Conservation (phyloP, 2,888 invertebrate species). For the Acanthosepion esculentum region DNA sequence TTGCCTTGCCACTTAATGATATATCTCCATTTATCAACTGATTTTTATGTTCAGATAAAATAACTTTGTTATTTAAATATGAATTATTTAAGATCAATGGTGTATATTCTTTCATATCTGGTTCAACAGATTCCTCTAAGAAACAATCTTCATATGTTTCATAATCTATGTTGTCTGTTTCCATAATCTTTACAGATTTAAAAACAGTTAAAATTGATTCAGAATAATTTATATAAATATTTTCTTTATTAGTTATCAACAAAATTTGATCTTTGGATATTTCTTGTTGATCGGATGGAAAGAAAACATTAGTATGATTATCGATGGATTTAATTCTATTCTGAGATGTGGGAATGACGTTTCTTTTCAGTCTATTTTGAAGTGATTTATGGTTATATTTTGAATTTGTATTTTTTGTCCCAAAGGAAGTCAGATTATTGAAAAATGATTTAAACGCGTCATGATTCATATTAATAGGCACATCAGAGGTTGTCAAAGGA, state of each 20-base stretch:
- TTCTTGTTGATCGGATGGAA: neutral
- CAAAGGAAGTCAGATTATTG: neutral
- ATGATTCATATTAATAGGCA: constrained; percentile 12
- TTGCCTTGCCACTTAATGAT: constrained; percentile 18
- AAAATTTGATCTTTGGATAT: neutral
- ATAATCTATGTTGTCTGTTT: neutral
- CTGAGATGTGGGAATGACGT: neutral
- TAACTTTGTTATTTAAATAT: neutral
- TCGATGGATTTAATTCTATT: neutral
- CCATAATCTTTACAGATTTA: neutral
- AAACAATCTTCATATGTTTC: neutral
- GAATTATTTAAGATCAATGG: neutral
- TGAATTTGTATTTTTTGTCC: neutral
- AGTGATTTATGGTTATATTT: neutral
- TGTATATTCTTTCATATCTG: neutral
- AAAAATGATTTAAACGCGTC: constrained; percentile 33
- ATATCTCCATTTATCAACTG: neutral
- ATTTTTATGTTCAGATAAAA: neutral
- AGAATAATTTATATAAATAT: neutral
- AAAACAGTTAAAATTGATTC: neutral
- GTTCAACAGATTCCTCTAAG: neutral
- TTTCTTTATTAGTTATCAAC: neutral
- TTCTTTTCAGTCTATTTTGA: neutral
- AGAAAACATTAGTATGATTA: neutral
- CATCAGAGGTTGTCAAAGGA: neutral